Conservation (phyloP, 2,888 invertebrate species). For the Cataglyphis albicans region DNA sequence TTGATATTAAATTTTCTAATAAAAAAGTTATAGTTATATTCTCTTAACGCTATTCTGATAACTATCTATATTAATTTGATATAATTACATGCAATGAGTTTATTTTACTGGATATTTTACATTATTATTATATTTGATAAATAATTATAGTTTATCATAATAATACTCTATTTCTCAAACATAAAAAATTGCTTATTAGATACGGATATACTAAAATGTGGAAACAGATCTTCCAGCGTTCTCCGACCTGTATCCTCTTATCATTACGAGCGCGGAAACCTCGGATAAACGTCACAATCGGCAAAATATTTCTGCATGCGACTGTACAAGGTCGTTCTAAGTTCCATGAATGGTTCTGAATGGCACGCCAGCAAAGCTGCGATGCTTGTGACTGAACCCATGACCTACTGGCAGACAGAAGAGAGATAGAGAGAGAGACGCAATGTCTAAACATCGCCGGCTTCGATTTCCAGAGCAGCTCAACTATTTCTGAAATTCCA, state of each 20-base stretch:
- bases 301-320: slow-evolving; percentile 66
- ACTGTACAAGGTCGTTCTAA: slow-evolving; percentile 74
- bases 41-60: not conserved
- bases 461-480: slow-evolving; percentile 39
- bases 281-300: slow-evolving; percentile 43
- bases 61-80: not conserved
- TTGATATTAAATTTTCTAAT: not conserved
- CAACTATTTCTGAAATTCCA: slow-evolving; percentile 51
- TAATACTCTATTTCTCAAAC: not conserved
- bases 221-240: not conserved
- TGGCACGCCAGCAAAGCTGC: slow-evolving; percentile 64
- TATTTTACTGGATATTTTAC: not conserved
- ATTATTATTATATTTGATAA: not conserved
- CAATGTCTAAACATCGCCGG: slow-evolving; percentile 28
- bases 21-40: not conserved
- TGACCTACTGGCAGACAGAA: slow-evolving; percentile 48
- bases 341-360: slow-evolving; percentile 74
- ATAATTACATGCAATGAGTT: not conserved
- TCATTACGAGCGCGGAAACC: not conserved
- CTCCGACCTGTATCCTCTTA: not conserved
- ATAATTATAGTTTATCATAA: not conserved
- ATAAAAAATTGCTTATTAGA: not conserved
- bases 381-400: slow-evolving; percentile 45
- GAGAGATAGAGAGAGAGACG: slow-evolving; percentile 17
- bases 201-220: not conserved